These are phyloP conservation scores for Drosophila putrida DNA, from an alignment of 2,888 invertebrate species.

Conservation along the genomic window DNA sequence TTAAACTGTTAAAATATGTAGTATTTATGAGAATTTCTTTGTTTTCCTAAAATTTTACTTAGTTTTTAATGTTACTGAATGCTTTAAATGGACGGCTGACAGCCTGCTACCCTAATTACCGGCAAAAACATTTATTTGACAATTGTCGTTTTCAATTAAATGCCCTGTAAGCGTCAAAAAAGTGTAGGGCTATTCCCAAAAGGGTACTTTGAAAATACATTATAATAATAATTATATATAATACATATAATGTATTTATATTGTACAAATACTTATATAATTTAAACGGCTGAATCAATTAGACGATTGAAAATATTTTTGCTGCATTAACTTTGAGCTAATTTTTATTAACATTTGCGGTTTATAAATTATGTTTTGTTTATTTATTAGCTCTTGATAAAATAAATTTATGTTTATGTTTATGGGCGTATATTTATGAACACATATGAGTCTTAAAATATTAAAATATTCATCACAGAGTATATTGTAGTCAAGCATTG, in stretches of 20 bases:
- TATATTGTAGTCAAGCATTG: background rate
- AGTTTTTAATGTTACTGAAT: background rate
- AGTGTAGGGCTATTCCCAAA: no score
- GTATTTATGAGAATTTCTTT: background rate
- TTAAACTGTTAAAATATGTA: background rate
- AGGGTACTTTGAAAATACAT: no score
- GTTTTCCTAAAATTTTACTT: background rate
- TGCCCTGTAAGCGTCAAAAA: background rate
- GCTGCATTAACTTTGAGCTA: no score
- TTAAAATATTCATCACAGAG: background rate
- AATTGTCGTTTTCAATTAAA: background rate
- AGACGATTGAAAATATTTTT: background rate
- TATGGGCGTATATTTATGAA: no score
- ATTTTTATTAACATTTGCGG: no score
- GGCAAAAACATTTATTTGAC: constrained; percentile 17
- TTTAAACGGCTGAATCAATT: background rate
- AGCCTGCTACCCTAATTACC: constrained; percentile 9
- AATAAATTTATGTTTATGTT: no score
- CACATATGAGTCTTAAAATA: background rate
- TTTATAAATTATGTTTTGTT: no score
- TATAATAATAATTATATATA: no score
- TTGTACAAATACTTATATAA: background rate
- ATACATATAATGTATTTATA: no score
- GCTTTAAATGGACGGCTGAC: background rate
- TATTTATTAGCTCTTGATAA: no score